Conservation (phyloP, 2,888 invertebrate species). For the Lasioglossum morio region DNA sequence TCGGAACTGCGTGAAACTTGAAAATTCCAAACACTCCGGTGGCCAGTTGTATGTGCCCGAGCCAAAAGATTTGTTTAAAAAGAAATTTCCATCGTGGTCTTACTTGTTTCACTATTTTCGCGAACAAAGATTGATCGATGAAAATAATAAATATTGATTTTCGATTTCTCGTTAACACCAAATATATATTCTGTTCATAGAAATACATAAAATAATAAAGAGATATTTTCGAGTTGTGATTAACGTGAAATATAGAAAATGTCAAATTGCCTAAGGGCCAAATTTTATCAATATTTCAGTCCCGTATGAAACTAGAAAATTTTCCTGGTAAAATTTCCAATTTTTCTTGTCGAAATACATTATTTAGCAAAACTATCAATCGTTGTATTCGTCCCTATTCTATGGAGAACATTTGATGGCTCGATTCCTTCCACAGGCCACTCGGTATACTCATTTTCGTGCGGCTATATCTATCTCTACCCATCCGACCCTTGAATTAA, state of each 20-base stretch:
- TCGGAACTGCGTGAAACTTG: conserved; percentile 17
- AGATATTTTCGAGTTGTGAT: too few species aligned
- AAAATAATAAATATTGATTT: too few species aligned
- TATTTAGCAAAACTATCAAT: not conserved
- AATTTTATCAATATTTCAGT: too few species aligned
- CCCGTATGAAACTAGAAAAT: too few species aligned
- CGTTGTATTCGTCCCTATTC: not conserved
- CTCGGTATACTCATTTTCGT: conserved; percentile 54
- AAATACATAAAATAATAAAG: too few species aligned
- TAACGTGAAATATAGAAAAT: too few species aligned
- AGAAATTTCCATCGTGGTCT: not conserved
- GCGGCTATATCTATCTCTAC: conserved; percentile 67
- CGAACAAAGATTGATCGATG: too few species aligned
- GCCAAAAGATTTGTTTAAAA: not conserved
- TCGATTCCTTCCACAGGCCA: conserved; percentile 28
- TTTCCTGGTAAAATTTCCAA: too few species aligned
- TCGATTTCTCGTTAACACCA: too few species aligned
- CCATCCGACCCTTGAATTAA: conserved; percentile 76
- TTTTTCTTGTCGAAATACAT: too few species aligned
- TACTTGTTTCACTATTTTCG: not conserved
- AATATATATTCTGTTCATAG: too few species aligned
- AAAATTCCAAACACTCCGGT: not conserved
- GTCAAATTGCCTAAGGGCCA: too few species aligned
- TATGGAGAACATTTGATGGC: not conserved
- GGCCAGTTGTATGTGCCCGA: not conserved